These are phyloP conservation scores for Cheracebus regulus DNA, from an alignment of 2,797 vertebrate genomes.

Conservation along the genomic window DNA sequence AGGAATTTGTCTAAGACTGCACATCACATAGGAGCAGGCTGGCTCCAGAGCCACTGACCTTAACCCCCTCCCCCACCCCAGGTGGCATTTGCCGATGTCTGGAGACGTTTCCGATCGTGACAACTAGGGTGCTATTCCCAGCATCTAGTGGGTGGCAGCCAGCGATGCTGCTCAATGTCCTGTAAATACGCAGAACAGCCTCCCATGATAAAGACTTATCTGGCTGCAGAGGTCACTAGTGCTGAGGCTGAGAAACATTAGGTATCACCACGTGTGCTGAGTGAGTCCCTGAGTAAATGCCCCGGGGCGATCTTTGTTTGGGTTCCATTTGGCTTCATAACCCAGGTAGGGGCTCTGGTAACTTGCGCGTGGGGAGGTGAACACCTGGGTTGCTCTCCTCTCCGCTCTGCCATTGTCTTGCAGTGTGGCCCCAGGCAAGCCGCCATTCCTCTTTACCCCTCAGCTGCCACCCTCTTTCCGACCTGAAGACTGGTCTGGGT, in stretches of 20 bases:
- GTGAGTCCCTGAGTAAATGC: background rate
- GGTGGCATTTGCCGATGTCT: background rate
- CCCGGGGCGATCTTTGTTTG: background rate
- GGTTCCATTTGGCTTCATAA: too few relatives aligned
- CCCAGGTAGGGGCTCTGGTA: background rate
- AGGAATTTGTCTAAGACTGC: background rate
- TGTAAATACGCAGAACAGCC: background rate
- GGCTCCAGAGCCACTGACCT: background rate
- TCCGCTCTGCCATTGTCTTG: background rate
- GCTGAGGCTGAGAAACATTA: background rate
- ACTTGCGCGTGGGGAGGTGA: background rate
- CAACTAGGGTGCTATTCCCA: background rate
- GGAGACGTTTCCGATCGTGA: background rate
- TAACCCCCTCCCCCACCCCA: too few relatives aligned
- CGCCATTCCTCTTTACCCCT: background rate
- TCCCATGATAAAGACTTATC: background rate
- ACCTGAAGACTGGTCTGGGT: background rate
- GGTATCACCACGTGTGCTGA: fast-evolving
- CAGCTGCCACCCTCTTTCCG: too few relatives aligned
- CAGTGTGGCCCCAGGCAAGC: background rate
- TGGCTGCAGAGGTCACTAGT: background rate
- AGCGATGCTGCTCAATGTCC: background rate
- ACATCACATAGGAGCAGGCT: too few relatives aligned
- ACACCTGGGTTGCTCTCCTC: background rate
- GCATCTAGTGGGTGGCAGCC: background rate